phyloP scores from a whole-genome alignment of 2,888 invertebrate genomes.

The Embidobia sp. region DNA sequence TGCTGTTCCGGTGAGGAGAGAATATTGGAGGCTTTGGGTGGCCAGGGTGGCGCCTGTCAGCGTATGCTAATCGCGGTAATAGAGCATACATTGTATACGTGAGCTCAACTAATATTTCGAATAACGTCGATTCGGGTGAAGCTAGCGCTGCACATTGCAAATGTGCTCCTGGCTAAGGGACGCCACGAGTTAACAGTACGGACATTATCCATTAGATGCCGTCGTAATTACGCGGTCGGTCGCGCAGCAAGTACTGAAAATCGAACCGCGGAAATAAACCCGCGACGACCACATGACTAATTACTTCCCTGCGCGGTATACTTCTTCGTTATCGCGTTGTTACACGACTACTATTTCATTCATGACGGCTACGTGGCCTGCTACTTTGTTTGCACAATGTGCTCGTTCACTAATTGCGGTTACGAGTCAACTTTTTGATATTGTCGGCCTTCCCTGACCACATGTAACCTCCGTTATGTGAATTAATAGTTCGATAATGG shows the following conservation, averaged over 20 bases:
- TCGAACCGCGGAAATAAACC: constrained; percentile 63
- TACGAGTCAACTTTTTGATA: constrained; percentile 12
- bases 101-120: constrained; percentile 77
- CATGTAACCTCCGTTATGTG: not conserved
- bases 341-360: constrained; percentile 37
- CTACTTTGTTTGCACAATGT: constrained; percentile 14
- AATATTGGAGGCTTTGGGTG: constrained; percentile 48
- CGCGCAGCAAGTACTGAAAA: constrained; percentile 53
- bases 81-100: constrained; percentile 75
- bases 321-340: constrained; percentile 51
- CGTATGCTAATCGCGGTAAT: constrained; percentile 80
- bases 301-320: constrained; percentile 41
- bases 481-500: constrained; percentile 2
- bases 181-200: constrained; percentile 62
- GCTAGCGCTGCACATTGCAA: constrained; percentile 42
- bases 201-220: constrained; percentile 73
- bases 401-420: constrained; percentile 10
- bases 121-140: constrained; percentile 74
- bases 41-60: constrained; percentile 74
- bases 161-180: constrained; percentile 61
- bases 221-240: constrained; percentile 70
- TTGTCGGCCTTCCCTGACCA: not conserved
- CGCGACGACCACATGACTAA: constrained; percentile 57
- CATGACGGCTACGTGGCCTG: constrained; percentile 21
- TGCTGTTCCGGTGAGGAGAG: constrained; percentile 27